Evolutionary conservation across 2,797 vertebrate genomes (phyloP), one percentile per base, ranked within the genome.

Genomic region (Phrynocephalus guinanensis): DNA sequence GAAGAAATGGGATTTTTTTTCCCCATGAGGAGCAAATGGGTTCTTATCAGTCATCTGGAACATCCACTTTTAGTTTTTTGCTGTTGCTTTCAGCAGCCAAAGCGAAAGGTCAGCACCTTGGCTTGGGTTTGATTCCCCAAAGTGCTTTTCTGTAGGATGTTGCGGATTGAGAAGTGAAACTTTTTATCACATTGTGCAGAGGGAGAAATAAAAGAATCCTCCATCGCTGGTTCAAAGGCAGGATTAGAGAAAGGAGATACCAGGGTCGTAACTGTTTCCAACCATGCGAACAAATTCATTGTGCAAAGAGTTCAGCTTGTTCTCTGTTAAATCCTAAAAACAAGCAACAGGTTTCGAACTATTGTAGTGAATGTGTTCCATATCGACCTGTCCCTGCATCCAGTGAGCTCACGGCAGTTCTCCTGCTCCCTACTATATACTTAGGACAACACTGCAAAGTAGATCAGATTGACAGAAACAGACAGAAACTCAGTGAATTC

Each of bases 81-180:
- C 52, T 30, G 3, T 72, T 87, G 88, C 44, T 88, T 86, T 86
- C 3, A 48, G 87, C 60, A 84, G 11, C n/a, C 63, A 18, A 85
- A 94, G 78, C 4, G 83, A 87, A 76, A 87, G 6, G 3, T n/a
- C 28, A 89, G 5, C 3, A n/a, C 71, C 50, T 76, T 81, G 72
- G 33, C 63, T 90, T 82, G 8, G 38, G 75, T 87, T 90, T 92
- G n/a, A 80, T 79, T 79, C 56, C 28, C 24, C 20, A 76, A 71
- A 73, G 22, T 3, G 82, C 5, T 52, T 86, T 85, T 90, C 79
- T 76, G 0, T 86, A 6, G 20, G 83, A 1, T 26, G 79, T 2
- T 81, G 60, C 13, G 3, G 28, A 87, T 78, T 86, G 28, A 22
- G 89, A 75, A 89, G 68, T 73, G 80, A 87, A 77, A 87, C 86